These are phyloP conservation scores for Cydia fagiglandana DNA, from an alignment of 1,140 invertebrate species.

Conservation along the genomic window DNA sequence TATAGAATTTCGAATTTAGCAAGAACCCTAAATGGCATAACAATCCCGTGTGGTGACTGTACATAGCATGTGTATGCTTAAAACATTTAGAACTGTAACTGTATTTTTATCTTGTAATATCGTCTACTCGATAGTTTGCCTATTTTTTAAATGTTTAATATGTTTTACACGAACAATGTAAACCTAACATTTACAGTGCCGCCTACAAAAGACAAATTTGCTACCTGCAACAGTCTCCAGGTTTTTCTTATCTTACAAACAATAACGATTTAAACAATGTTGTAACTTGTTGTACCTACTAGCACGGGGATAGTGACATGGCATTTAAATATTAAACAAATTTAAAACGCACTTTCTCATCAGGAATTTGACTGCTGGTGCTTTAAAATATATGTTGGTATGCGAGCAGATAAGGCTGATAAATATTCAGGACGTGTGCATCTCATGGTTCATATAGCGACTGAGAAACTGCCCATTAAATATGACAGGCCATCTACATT, in stretches of 20 bases:
- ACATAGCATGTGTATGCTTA: too few species aligned
- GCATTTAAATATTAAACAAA: neutral
- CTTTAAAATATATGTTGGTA: neutral
- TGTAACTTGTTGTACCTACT: too few species aligned
- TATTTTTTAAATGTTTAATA: too few species aligned
- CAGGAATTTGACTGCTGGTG: neutral
- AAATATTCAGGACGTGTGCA: constrained; percentile 58
- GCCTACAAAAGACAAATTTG: too few species aligned
- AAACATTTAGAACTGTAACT: too few species aligned
- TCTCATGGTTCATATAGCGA: constrained; percentile 53
- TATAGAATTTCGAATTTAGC: too few species aligned
- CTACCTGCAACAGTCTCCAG: neutral
- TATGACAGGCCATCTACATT: constrained; percentile 77
- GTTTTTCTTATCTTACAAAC: neutral
- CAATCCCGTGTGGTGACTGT: too few species aligned
- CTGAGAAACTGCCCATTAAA: constrained; percentile 73
- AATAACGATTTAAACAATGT: neutral
- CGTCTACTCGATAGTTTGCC: too few species aligned
- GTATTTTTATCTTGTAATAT: too few species aligned
- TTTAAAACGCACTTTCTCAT: neutral
- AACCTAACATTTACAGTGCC: too few species aligned
- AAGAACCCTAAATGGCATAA: too few species aligned
- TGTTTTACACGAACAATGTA: too few species aligned
- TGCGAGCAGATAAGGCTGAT: constrained; percentile 35
- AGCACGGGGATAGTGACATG: neutral